Evolutionary conservation across 2,113 vertebrate genomes (phyloP).

Genomic region (Gymnogyps californianus): DNA sequence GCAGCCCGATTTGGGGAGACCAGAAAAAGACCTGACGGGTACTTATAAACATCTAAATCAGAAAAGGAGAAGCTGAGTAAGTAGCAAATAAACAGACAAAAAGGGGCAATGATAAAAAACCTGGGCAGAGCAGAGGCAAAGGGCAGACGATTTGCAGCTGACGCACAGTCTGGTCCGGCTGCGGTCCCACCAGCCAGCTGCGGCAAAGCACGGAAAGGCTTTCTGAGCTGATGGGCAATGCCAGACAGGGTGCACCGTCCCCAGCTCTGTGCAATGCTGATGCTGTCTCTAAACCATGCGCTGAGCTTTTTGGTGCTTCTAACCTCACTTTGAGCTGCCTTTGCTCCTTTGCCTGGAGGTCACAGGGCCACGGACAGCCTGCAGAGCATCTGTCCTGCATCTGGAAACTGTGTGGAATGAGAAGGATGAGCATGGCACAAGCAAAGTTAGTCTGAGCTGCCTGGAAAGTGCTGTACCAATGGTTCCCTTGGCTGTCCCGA

Average conservation of each 20-base stretch:
- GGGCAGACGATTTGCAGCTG: not conserved
- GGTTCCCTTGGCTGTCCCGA: not conserved
- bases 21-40: not conserved
- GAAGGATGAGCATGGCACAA: rapidly evolving
- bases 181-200: not conserved
- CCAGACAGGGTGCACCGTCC: not conserved
- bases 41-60: not conserved
- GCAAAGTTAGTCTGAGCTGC: not conserved
- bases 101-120: not conserved
- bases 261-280: not conserved
- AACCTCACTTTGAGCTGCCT: not conserved
- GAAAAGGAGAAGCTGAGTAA: not conserved
- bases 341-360: not conserved
- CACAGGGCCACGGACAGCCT: not conserved
- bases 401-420: not conserved
- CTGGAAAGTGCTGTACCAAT: not conserved
- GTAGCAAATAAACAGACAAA: not conserved
- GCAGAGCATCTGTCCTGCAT: not conserved
- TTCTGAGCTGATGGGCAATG: not conserved
- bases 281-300: rapidly evolving
- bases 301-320: not conserved
- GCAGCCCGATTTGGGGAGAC: not conserved
- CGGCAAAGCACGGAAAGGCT: not conserved
- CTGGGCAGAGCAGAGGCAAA: not conserved
- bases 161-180: rapidly evolving